phyloP scores from a whole-genome alignment of 2,113 vertebrate species.

The Illadopsis cleaveri region DNA sequence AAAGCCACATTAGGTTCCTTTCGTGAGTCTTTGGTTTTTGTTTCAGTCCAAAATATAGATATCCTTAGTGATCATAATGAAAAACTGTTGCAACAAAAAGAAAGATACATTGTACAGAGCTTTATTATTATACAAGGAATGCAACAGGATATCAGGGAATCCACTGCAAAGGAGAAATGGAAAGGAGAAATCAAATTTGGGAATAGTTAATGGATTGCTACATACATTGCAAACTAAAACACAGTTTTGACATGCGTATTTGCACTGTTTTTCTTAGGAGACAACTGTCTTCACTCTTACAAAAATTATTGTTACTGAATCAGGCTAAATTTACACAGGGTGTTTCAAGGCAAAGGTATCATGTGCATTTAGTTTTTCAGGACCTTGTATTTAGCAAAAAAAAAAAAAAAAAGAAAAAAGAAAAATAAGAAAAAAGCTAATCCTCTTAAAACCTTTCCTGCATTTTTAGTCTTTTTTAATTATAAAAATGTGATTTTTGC shows the following conservation, averaged over 20 bases:
- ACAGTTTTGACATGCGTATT: background rate
- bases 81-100: background rate
- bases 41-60: background rate
- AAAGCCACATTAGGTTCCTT: background rate
- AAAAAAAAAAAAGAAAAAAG: background rate
- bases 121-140: background rate
- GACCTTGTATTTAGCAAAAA: background rate
- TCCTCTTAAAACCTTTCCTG: background rate
- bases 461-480: background rate
- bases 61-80: background rate
- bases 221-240: background rate
- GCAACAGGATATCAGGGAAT: background rate
- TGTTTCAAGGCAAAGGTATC: background rate
- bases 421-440: background rate
- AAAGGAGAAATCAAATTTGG: background rate
- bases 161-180: background rate
- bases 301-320: background rate
- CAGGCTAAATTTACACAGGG: background rate
- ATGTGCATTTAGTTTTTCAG: background rate
- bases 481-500: background rate
- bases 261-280: background rate
- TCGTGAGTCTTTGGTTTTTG: background rate
- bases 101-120: background rate
- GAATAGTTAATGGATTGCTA: background rate
- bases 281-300: background rate